phyloP scores from a whole-genome alignment of 2,113 vertebrate species.

The Pangasianodon gigas region DNA sequence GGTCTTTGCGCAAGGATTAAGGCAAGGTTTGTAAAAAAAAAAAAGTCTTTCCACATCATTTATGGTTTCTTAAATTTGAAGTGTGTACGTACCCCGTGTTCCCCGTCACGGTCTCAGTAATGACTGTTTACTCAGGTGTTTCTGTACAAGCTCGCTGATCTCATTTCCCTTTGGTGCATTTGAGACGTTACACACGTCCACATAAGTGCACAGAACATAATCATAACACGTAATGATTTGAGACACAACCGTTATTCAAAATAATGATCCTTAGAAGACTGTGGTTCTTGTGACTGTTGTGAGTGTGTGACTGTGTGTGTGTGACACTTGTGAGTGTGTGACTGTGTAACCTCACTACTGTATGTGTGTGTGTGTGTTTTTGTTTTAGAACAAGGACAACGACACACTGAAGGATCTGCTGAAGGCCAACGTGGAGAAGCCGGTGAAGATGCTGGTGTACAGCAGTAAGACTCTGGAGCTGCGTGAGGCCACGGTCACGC shows the following conservation, averaged over 20 bases:
- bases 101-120: not conserved
- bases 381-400: slow-evolving; percentile 94
- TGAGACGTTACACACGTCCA: not conserved
- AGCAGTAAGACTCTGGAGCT: slow-evolving; percentile 98
- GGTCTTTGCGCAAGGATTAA: no score
- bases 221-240: not conserved
- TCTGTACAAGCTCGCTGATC: not conserved
- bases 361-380: not conserved
- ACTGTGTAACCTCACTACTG: not conserved
- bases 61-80: no score
- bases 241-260: not conserved
- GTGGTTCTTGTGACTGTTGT: not conserved
- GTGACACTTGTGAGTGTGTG: not conserved
- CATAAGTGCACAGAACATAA: not conserved
- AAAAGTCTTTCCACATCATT: not conserved
- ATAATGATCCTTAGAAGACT: not conserved
- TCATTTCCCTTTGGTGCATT: not conserved
- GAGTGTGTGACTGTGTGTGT: no score
- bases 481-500: slow-evolving; percentile 91
- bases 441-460: slow-evolving; percentile 96
- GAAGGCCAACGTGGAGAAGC: slow-evolving; percentile 97
- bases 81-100: no score
- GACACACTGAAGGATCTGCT: slow-evolving; percentile 95
- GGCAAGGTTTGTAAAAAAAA: no score
- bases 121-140: not conserved